Evolutionary conservation across 2,888 invertebrate species (phyloP), one percentile per base, ranked within the genome.

Genomic region (Aphidoletes aphidimyza): DNA sequence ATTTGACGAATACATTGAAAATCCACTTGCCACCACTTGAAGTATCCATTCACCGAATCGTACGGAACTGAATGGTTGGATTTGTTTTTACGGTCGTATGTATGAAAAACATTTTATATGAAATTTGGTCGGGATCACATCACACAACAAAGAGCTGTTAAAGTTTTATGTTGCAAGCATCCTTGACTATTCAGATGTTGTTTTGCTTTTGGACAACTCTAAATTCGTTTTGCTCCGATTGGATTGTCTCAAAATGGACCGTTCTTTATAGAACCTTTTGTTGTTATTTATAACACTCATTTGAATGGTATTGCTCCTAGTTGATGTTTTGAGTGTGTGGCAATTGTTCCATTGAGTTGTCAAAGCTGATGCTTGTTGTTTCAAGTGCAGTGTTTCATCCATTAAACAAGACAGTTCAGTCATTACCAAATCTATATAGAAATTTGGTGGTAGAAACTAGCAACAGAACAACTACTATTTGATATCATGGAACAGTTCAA

Each of bases 131-230:
- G 69, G 34, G 69, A 69, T 69, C 30, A 69, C n/a, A n/a, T n/a
- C n/a, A 69, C 69, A 30, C 69, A 69, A 69, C 69, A 69, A 30
- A 69, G 69, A 30, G 69, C 34, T 30, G 69, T 69, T 69, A 69
- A 69, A 69, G 8, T 69, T 69, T 54, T 54, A 54, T 54, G 54
- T 69, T 69, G 26, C 11, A 11, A 69, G 19, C 8, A 47, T 19
- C 17, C 47, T 47, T 39, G 11, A 19, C 2, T 47, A 11, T 6
- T 30, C 69, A 14, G n/a, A 26, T 9, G 26, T 69, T 69, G 69
- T 30, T 69, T 9, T 30, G 69, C 30, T 3, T 30, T 26, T 14
- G 69, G 30, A 69, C n/a, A n/a, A n/a, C n/a, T n/a, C n/a, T n/a
- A n/a, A n/a, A n/a, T n/a, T n/a, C n/a, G n/a, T n/a, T 54, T 54